Conservation (phyloP, 1,140 invertebrate species). For the Drosophila teissieri region DNA sequence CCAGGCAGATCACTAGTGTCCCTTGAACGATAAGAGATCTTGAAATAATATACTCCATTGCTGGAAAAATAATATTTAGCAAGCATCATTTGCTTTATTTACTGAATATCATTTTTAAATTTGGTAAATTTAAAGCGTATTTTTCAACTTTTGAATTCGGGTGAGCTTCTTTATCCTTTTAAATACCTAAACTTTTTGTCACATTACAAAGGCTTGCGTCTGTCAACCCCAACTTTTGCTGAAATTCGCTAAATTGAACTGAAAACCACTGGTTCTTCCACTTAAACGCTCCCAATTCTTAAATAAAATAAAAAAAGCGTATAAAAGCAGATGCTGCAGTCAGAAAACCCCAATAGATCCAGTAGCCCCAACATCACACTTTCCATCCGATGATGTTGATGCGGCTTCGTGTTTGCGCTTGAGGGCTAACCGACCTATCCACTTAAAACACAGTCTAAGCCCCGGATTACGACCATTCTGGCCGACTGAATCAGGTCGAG, state of each 20-base stretch:
- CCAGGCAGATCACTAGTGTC: slow-evolving; percentile 17
- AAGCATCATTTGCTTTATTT: neutral
- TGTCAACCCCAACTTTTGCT: neutral
- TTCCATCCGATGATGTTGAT: slow-evolving; percentile 20
- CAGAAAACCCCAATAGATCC: slow-evolving; percentile 32
- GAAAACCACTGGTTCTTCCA: neutral
- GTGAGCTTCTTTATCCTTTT: too few species aligned
- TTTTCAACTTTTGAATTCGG: too few species aligned
- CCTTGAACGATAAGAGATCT: neutral
- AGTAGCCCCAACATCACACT: slow-evolving; percentile 53
- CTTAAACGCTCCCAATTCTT: slow-evolving; percentile 3
- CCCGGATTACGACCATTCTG: slow-evolving; percentile 48
- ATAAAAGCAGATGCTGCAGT: slow-evolving; percentile 17
- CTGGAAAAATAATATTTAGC: neutral
- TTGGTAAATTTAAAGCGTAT: too few species aligned
- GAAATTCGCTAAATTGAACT: neutral
- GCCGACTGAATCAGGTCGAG: slow-evolving; percentile 1
- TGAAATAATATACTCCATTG: neutral
- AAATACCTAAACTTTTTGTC: neutral
- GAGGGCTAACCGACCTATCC: slow-evolving; percentile 48
- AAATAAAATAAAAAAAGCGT: neutral
- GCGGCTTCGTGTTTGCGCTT: slow-evolving; percentile 48
- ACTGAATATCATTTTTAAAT: too few species aligned
- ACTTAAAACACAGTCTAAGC: slow-evolving; percentile 49
- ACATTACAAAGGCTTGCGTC: neutral